Base-by-base conservation (phyloP, 2,888 invertebrate species). In the Conomelus anceps region DNA sequence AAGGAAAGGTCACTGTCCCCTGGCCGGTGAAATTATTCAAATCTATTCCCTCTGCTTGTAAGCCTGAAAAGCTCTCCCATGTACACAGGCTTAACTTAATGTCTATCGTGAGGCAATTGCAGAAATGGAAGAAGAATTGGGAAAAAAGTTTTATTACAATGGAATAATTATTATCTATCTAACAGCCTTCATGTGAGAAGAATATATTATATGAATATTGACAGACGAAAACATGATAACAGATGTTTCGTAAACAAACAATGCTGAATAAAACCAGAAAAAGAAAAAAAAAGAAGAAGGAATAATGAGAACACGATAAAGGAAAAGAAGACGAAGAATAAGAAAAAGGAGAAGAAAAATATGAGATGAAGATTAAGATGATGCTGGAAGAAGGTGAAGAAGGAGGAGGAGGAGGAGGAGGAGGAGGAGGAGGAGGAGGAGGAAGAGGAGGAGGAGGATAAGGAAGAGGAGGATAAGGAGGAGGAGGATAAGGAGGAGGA, bases 381-480 rank as follows among this genome's bases (percentile, higher is more conserved):
- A 41, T 17, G 41, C 20, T 17, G 22, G 63, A 20, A 84, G 88
- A 26, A 84, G 63, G 41, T 84, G 87, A 87, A 22, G 22, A 22
- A 85, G 85, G 22, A 22, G 22, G 13, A 20, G 88, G 20, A 87
- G 29, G 23, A n/a, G 22, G 20, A 20, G 23, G 23, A n/a, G 29
- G 20, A 87, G 85, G 22, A 24, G 17, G 13, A 23, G 87, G 34
- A 86, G 86, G 34, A 86, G 34, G 29, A 23, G 22, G n/a, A 88
- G 89, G n/a, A 22, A 88, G 23, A 23, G 86, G 13, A n/a, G 29
- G 89, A 89, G 89, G 88, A n/a, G 26, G 23, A 85, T 23, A 89
- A 22, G 85, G 22, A 86, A 26, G 41, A 41, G 20, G 41, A n/a
- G n/a, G n/a, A n/a, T n/a, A n/a, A n/a, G n/a, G n/a, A n/a, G n/a